Evolutionary conservation across 2,797 vertebrate genomes (phyloP).

Genomic region (Rhinella marina): DNA sequence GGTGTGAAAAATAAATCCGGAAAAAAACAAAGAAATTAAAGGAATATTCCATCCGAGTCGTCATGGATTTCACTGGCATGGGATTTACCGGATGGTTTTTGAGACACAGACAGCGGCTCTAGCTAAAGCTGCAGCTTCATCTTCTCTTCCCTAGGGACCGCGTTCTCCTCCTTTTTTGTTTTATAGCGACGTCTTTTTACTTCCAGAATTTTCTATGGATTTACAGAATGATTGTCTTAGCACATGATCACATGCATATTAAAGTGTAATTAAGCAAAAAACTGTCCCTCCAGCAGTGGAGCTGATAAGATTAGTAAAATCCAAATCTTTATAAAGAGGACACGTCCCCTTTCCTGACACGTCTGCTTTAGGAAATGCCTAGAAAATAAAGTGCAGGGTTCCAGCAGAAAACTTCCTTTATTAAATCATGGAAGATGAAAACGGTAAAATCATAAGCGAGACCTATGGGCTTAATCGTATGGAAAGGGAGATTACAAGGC

Average conservation of each 20-base stretch:
- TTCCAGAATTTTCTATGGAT: background rate
- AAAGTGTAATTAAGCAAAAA: background rate
- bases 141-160: background rate
- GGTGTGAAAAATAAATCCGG: slow-evolving; percentile 7
- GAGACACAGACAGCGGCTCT: background rate
- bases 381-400: too few species aligned
- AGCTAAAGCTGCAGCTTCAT: background rate
- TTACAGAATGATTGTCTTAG: background rate
- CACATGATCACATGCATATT: background rate
- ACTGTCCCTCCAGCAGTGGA: too few species aligned
- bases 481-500: too few species aligned
- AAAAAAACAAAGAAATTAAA: background rate
- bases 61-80: background rate
- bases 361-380: too few species aligned
- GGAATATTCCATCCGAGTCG: background rate
- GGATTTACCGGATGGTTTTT: background rate
- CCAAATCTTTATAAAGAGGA: too few species aligned
- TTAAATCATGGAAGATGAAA: too few species aligned
- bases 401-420: too few species aligned
- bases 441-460: too few species aligned
- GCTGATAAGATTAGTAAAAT: too few species aligned
- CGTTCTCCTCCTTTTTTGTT: background rate
- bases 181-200: background rate
- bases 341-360: too few species aligned
- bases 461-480: too few species aligned